Evolutionary conservation across 2,888 invertebrate genomes (phyloP).

Genomic region (Xylocampa areola): DNA sequence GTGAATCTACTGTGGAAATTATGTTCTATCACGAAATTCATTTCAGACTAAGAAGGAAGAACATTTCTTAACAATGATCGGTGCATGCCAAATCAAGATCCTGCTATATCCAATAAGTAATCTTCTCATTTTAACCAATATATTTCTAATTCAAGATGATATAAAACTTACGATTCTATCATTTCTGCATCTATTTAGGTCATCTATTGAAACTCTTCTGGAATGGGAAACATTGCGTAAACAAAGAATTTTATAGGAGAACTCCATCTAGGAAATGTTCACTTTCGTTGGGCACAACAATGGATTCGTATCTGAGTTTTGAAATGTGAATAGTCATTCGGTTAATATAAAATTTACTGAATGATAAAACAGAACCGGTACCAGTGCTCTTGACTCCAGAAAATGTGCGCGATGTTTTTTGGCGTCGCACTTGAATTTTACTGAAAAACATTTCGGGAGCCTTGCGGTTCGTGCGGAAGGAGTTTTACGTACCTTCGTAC

Average conservation of each 20-base stretch:
- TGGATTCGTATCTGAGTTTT: slow-evolving; percentile 44
- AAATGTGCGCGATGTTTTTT: slow-evolving; percentile 77
- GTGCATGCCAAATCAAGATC: too few species aligned
- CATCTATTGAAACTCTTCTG: slow-evolving; percentile 41
- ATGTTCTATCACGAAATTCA: too few species aligned
- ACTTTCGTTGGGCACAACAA: slow-evolving; percentile 50
- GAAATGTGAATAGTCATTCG: slow-evolving; percentile 48
- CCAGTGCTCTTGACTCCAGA: slow-evolving; percentile 67
- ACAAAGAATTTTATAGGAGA: slow-evolving; percentile 45
- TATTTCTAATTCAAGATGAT: neutral
- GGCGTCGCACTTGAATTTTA: slow-evolving; percentile 74
- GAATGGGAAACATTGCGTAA: slow-evolving; percentile 50
- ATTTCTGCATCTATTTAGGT: slow-evolving; percentile 44
- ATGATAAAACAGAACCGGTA: slow-evolving; percentile 69
- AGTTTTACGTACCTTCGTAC: slow-evolving; percentile 73
- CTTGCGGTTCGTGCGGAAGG: slow-evolving; percentile 74
- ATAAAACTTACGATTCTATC: slow-evolving; percentile 25
- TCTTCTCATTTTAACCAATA: too few species aligned
- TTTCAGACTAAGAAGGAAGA: too few species aligned
- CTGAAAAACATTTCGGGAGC: slow-evolving; percentile 79
- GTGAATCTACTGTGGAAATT: slow-evolving; percentile 3
- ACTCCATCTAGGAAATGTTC: slow-evolving; percentile 49
- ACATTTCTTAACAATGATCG: too few species aligned
- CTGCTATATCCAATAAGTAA: too few species aligned
- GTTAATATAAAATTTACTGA: slow-evolving; percentile 70